Conservation (phyloP, 2,888 invertebrate genomes). For the Griposia aprilina region DNA sequence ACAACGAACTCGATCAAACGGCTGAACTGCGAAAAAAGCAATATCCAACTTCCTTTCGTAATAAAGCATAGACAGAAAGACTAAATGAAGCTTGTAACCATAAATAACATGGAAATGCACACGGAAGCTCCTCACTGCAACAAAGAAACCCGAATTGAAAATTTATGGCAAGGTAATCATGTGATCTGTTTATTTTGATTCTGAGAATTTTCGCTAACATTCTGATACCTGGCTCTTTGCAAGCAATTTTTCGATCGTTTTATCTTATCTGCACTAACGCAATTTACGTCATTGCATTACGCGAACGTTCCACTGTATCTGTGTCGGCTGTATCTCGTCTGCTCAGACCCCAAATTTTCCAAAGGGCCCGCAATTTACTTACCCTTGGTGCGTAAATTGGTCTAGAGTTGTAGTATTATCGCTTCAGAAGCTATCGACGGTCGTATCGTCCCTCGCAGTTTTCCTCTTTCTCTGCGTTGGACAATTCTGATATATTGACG, state of each 20-base stretch:
- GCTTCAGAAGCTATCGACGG: slow-evolving; percentile 73
- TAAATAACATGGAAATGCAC: slow-evolving; percentile 61
- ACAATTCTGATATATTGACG: slow-evolving; percentile 81
- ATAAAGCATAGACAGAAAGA: slow-evolving; percentile 61
- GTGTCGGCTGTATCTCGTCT: slow-evolving; percentile 64
- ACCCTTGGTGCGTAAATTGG: slow-evolving; percentile 76
- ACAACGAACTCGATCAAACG: slow-evolving; percentile 62
- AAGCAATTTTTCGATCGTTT: slow-evolving; percentile 35
- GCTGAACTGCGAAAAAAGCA: slow-evolving; percentile 61
- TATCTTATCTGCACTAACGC: slow-evolving; percentile 57
- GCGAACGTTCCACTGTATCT: slow-evolving; percentile 47
- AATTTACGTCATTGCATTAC: slow-evolving; percentile 58
- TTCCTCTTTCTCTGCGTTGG: slow-evolving; percentile 67
- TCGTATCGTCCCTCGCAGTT: slow-evolving; percentile 69
- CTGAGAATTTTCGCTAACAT: slow-evolving; percentile 9
- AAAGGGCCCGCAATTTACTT: slow-evolving; percentile 72
- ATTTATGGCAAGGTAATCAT: slow-evolving; percentile 56
- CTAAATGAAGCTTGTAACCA: slow-evolving; percentile 66
- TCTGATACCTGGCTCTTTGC: slow-evolving; percentile 28
- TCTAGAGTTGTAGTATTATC: slow-evolving; percentile 75
- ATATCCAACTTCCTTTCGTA: slow-evolving; percentile 61
- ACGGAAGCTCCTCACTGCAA: slow-evolving; percentile 52
- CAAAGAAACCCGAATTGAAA: slow-evolving; percentile 49
- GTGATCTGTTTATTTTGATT: slow-evolving; percentile 50
- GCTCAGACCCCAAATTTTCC: slow-evolving; percentile 63